A percentile compares a stretch with the other conserved stretches of the same genome.
Evolutionary conservation across 2,888 invertebrate genomes (phyloP).

Genomic region (Drosophila anomalata): DNA sequence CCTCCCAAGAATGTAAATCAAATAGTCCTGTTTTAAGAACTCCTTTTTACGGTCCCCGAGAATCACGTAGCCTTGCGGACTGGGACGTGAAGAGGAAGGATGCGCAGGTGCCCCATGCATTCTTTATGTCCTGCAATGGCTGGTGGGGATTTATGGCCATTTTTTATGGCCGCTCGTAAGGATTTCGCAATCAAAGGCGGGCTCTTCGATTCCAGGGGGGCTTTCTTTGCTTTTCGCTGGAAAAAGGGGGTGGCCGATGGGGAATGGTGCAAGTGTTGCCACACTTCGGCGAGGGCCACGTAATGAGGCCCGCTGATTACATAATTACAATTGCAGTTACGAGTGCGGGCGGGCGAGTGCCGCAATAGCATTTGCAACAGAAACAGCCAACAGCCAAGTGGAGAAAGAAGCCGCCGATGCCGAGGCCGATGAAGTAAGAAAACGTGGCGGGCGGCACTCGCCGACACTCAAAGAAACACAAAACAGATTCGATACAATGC

Average conservation of each 20-base stretch:
- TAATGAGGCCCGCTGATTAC: conserved; percentile 77
- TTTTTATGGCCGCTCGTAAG: conserved; percentile 53
- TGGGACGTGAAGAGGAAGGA: conserved; percentile 2
- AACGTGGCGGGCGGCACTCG: conserved; percentile 53
- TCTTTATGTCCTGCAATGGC: neutral
- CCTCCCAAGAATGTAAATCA: neutral
- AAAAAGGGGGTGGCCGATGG: neutral
- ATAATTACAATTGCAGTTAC: conserved; percentile 58
- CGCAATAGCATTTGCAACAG: conserved; percentile 50
- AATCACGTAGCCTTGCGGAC: conserved; percentile 50
- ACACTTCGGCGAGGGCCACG: conserved; percentile 37
- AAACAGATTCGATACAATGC: conserved; percentile 16
- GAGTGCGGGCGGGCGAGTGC: conserved; percentile 43
- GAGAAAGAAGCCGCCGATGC: conserved; percentile 1
- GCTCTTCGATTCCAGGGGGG: neutral
- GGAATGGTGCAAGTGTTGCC: conserved; percentile 53
- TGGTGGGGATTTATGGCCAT: conserved; percentile 17
- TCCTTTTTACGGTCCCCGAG: neutral
- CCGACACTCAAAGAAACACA: conserved; percentile 48
- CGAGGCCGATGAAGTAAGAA: conserved; percentile 65
- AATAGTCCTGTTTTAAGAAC: neutral
- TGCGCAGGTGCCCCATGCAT: conserved; percentile 11
- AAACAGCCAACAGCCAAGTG: conserved; percentile 38
- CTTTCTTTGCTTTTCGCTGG: neutral
- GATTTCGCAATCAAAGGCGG: conserved; percentile 53